These are phyloP conservation scores for Coelinius sp. DNA, from an alignment of 2,888 invertebrate genomes.

Conservation along the genomic window DNA sequence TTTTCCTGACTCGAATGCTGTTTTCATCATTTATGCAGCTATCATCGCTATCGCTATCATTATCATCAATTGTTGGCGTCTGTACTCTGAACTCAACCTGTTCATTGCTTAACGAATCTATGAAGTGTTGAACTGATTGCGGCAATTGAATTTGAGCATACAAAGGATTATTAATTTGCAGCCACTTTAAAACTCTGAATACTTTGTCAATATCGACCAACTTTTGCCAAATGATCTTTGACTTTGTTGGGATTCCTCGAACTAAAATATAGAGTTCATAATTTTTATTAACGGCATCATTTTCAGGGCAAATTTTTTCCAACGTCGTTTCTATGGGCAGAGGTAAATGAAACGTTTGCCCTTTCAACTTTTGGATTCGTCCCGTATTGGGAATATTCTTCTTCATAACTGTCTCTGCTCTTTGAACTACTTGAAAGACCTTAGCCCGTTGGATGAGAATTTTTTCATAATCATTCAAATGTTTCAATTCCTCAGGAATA, in stretches of 20 bases:
- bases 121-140: neutral
- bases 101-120: neutral
- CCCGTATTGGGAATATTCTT: constrained; percentile 53
- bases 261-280: constrained; percentile 59
- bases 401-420: constrained; percentile 57
- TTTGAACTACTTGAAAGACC: constrained; percentile 60
- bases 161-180: constrained; percentile 53
- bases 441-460: constrained; percentile 55
- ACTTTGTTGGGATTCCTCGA: constrained; percentile 48
- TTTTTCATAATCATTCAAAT: neutral
- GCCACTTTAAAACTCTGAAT: constrained; percentile 52
- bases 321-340: constrained; percentile 60
- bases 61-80: neutral
- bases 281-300: constrained; percentile 52
- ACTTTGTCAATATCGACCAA: constrained; percentile 57
- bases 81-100: neutral
- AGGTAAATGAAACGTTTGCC: constrained; percentile 60
- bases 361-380: constrained; percentile 49
- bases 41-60: neutral
- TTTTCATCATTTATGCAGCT: neutral
- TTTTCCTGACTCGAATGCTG: neutral
- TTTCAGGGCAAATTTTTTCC: constrained; percentile 56
- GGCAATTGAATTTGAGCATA: constrained; percentile 53
- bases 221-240: constrained; percentile 53
- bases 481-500: neutral